Evolutionary conservation across 2,888 invertebrate genomes (phyloP).

Genomic region (Gnatocerus cornutus): DNA sequence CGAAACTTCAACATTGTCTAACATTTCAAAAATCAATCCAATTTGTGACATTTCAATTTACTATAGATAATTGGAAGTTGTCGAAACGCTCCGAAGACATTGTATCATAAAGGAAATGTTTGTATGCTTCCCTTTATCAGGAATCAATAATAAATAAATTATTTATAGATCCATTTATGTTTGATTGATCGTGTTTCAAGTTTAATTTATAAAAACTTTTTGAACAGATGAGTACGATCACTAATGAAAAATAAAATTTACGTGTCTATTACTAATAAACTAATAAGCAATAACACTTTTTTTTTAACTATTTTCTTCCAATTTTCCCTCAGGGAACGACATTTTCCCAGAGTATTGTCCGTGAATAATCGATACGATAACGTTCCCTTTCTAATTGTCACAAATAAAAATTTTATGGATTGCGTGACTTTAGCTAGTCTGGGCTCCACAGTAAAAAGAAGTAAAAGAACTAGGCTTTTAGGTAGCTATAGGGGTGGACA

Average conservation of each 20-base stretch:
- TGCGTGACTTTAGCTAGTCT: conserved; percentile 17
- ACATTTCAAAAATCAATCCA: too few species aligned
- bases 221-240: too few species aligned
- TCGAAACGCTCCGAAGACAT: neutral
- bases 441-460: neutral
- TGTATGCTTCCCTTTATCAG: conserved; percentile 14
- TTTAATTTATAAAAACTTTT: conserved; percentile 24
- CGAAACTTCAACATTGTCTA: too few species aligned
- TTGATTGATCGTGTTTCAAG: conserved; percentile 9
- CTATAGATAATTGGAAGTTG: neutral
- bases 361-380: conserved; percentile 13
- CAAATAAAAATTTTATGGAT: conserved; percentile 11
- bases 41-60: too few species aligned
- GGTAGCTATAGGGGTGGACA: too few species aligned
- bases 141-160: conserved; percentile 27
- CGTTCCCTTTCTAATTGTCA: conserved; percentile 9
- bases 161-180: conserved; percentile 24
- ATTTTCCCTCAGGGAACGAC: too few species aligned
- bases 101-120: conserved; percentile 4
- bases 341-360: neutral
- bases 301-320: too few species aligned
- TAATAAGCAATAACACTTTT: too few species aligned
- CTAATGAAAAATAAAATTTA: too few species aligned
- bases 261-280: too few species aligned
- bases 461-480: conserved; percentile 6